Base-by-base conservation (phyloP, 2,888 invertebrate genomes). In the Drosophila algonquin region DNA sequence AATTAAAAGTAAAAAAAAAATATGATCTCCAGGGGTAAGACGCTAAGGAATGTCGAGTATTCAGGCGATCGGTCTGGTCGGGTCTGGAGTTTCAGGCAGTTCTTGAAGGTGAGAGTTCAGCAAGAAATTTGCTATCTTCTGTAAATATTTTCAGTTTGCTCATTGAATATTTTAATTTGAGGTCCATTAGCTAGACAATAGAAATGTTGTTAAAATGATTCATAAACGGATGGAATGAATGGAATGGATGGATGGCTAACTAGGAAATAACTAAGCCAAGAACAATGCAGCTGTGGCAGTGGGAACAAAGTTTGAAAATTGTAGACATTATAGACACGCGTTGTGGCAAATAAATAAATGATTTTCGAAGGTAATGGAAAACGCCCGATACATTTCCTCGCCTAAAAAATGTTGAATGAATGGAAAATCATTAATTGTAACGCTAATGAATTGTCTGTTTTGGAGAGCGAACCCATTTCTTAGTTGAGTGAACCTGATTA, bases 401-500 rank as follows among this genome's bases (percentile, higher is more conserved):
- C n/a, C 2, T 4, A 3, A 51, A 12, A n/a, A n/a, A n/a, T n/a
- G n/a, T n/a, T n/a, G n/a, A n/a, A n/a, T n/a, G n/a, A n/a, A 4
- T 40, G 46, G 4, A 16, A 65, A 55, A 24, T 44, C 48, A 55
- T n/a, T 35, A 30, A 51, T 62, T 18, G 45, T 61, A 32, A 50
- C 18, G 52, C 27, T 16, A 65, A 54, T 48, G 48, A 48, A 44
- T 65, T 65, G 40, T 2, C 48, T 40, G 8, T 44, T 50, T 48
- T 44, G 50, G 9, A 51, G 51, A 44, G 32, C 27, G 18, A 35
- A 7, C 21, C 68, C 18, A 47, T 14, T 54, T 21, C 32, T 27
- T 67, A 44, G 56, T 67, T 67, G 69, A 68, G 44, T 67, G 68
- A 67, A 68, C 67, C 51, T 57, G 45, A 51, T 46, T 46, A 45